phyloP scores from a whole-genome alignment of 1,140 invertebrate species.

The Caenorhabditis tropicalis region DNA sequence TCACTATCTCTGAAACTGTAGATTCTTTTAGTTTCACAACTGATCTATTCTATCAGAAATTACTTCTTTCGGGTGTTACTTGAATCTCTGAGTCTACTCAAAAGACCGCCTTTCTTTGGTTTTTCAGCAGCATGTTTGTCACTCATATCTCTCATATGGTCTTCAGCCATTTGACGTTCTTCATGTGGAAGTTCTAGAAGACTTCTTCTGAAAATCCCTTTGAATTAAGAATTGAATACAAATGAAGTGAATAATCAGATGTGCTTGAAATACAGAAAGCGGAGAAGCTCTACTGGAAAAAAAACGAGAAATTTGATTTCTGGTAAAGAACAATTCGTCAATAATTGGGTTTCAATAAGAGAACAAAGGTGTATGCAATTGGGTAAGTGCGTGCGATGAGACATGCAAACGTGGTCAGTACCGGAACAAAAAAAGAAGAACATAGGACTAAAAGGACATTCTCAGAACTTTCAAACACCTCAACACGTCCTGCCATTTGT shows the following conservation, averaged over 20 bases:
- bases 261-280: conserved; percentile 41
- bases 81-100: conserved; percentile 53
- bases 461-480: conserved; percentile 26
- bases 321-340: not conserved
- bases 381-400: not conserved
- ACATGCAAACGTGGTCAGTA: conserved; percentile 12
- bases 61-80: conserved; percentile 56
- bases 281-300: conserved; percentile 42
- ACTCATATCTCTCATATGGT: conserved; percentile 64
- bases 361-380: conserved; percentile 1
- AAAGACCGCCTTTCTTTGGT: conserved; percentile 56
- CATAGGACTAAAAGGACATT: not conserved
- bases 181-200: conserved; percentile 65
- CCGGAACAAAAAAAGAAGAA: not conserved
- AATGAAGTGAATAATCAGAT: not conserved
- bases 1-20: conserved; percentile 45
- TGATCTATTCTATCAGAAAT: not conserved
- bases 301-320: not conserved
- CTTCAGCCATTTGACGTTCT: conserved; percentile 64
- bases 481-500: conserved; percentile 46
- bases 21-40: not conserved
- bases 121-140: conserved; percentile 51
- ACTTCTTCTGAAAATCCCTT: conserved; percentile 64
- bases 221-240: conserved; percentile 39
- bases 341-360: not conserved